These are phyloP conservation scores for Danio choprae DNA, from an alignment of 2,797 vertebrate species.

Conservation along the genomic window DNA sequence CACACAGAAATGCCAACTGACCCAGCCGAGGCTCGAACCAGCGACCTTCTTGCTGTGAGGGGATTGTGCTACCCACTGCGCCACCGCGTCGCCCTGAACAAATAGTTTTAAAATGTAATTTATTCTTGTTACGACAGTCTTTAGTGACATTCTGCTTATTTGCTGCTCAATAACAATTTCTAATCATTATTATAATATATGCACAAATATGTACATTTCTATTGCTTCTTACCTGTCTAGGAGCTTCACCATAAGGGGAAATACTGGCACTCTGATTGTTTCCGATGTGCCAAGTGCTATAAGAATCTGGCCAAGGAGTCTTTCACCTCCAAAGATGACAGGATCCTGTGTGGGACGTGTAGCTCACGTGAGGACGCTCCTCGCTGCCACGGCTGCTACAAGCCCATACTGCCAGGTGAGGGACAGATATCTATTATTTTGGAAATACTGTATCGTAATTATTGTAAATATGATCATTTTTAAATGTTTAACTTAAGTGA, in stretches of 20 bases:
- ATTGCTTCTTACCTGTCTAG: constrained; percentile 68
- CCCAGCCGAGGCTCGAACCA: too few species aligned
- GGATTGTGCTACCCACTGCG: too few species aligned
- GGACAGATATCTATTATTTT: not conserved
- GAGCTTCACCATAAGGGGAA: constrained; percentile 93
- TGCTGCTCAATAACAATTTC: not conserved
- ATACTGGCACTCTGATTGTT: constrained; percentile 94
- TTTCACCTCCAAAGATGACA: constrained; percentile 91
- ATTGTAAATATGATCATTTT: too few species aligned
- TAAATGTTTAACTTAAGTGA: too few species aligned
- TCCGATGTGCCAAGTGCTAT: constrained; percentile 92
- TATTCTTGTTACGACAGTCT: too few species aligned
- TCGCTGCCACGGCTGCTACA: constrained; percentile 92
- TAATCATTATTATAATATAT: not conserved
- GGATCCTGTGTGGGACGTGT: constrained; percentile 93
- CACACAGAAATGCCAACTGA: too few species aligned
- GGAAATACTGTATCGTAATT: too few species aligned
- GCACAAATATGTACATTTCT: not conserved
- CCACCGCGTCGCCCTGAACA: too few species aligned
- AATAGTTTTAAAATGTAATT: too few species aligned
- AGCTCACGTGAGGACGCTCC: constrained; percentile 85
- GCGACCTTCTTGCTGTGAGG: too few species aligned
- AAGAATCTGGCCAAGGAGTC: constrained; percentile 92
- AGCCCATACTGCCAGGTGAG: constrained; percentile 88
- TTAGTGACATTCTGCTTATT: not conserved